Percentiles rank a stretch among this genome's conserved stretches.
Evolutionary conservation across 1,140 invertebrate genomes (phyloP).

Genomic region (Anastrepha ludens): DNA sequence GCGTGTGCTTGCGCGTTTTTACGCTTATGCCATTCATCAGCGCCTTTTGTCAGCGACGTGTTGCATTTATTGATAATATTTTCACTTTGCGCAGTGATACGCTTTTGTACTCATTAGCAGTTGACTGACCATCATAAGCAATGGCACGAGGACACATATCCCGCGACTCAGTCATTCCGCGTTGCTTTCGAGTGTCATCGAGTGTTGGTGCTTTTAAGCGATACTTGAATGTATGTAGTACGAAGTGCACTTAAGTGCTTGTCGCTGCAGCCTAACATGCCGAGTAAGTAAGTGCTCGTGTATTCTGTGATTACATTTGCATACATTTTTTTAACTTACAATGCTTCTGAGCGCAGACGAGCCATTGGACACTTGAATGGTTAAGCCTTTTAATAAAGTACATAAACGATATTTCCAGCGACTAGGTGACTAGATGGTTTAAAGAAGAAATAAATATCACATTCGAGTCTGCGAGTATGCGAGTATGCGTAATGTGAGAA

Average conservation of each 20-base stretch:
- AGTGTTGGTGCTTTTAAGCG: conserved; percentile 28
- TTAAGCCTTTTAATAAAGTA: conserved; percentile 74
- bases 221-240: background rate
- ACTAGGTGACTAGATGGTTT: conserved; percentile 32
- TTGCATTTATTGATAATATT: conserved; percentile 46
- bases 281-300: conserved; percentile 3
- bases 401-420: conserved; percentile 58
- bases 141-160: background rate
- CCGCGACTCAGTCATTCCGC: background rate
- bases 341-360: background rate
- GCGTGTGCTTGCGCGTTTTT: conserved; percentile 46
- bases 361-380: conserved; percentile 62
- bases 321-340: background rate
- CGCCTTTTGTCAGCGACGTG: conserved; percentile 28
- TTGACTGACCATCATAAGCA: conserved; percentile 38
- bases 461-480: background rate
- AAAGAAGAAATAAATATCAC: conserved; percentile 2
- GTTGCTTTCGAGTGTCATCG: background rate
- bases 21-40: conserved; percentile 56
- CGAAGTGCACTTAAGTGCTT: conserved; percentile 35
- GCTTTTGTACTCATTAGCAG: conserved; percentile 73
- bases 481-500: background rate
- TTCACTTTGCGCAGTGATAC: conserved; percentile 61
- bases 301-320: too few relatives aligned
- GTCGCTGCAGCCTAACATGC: background rate